Conservation (phyloP, 2,888 invertebrate genomes). For the Dione vanillae region DNA sequence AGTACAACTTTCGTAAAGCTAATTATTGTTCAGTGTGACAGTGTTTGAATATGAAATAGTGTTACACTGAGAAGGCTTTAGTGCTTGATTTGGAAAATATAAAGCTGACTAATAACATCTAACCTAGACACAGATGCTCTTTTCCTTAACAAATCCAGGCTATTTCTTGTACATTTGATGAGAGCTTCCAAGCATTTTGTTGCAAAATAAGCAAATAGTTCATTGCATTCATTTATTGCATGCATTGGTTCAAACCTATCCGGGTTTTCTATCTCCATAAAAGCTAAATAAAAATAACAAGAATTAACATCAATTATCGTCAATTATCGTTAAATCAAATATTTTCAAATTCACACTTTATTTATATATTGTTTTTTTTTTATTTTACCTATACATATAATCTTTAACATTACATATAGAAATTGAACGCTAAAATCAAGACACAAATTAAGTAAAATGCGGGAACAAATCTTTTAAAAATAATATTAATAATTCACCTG, state of each 20-base stretch:
- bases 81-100: background rate
- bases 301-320: no score
- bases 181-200: slow-evolving; percentile 89
- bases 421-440: no score
- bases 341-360: no score
- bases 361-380: no score
- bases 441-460: no score
- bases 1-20: no score
- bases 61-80: no score
- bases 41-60: no score
- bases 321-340: no score
- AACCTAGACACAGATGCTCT: slow-evolving; percentile 81
- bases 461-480: slow-evolving; percentile 10
- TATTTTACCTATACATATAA: no score
- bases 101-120: slow-evolving; percentile 2
- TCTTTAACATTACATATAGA: no score
- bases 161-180: slow-evolving; percentile 89
- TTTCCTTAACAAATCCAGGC: slow-evolving; percentile 88
- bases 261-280: slow-evolving; percentile 86
- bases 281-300: slow-evolving; percentile 72
- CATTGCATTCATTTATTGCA: slow-evolving; percentile 90
- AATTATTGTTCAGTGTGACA: no score
- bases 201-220: slow-evolving; percentile 92
- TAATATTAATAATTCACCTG: slow-evolving; percentile 68
- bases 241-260: slow-evolving; percentile 83